A percentile compares a stretch with the other conserved stretches of the same genome.
Evolutionary conservation across 2,888 invertebrate species (phyloP).

Genomic region (Gerris lacustris): DNA sequence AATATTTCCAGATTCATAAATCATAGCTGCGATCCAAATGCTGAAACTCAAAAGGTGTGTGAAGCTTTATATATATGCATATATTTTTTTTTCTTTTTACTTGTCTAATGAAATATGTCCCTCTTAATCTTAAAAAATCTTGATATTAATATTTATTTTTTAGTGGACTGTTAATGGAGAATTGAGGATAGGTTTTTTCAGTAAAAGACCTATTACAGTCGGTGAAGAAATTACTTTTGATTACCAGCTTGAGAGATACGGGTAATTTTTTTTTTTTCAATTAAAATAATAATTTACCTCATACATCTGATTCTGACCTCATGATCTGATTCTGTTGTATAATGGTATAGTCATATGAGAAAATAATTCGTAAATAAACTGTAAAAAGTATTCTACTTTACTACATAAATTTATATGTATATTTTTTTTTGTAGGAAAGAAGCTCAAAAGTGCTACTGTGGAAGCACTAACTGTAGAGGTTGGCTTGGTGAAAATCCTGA

Average conservation of each 20-base stretch:
- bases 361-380: no score
- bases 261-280: slow-evolving; percentile 45
- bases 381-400: no score
- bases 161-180: slow-evolving; percentile 85
- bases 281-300: not conserved
- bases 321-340: no score
- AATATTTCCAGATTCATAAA: slow-evolving; percentile 96
- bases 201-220: slow-evolving; percentile 61
- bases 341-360: no score
- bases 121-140: no score
- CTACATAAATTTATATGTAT: no score
- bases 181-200: slow-evolving; percentile 92
- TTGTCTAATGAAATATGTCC: no score
- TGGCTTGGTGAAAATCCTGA: slow-evolving; percentile 88
- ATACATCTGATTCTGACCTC: no score
- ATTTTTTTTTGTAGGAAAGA: slow-evolving; percentile 53
- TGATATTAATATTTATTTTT: slow-evolving; percentile 25
- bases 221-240: slow-evolving; percentile 98
- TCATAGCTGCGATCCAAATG: slow-evolving; percentile 97
- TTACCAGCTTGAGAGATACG: slow-evolving; percentile 94
- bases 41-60: slow-evolving; percentile 82
- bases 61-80: not conserved
- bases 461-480: slow-evolving; percentile 76
- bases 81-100: not conserved
- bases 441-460: slow-evolving; percentile 93